Conservation (phyloP, 1,140 invertebrate species). For the Orussus abietinus region DNA sequence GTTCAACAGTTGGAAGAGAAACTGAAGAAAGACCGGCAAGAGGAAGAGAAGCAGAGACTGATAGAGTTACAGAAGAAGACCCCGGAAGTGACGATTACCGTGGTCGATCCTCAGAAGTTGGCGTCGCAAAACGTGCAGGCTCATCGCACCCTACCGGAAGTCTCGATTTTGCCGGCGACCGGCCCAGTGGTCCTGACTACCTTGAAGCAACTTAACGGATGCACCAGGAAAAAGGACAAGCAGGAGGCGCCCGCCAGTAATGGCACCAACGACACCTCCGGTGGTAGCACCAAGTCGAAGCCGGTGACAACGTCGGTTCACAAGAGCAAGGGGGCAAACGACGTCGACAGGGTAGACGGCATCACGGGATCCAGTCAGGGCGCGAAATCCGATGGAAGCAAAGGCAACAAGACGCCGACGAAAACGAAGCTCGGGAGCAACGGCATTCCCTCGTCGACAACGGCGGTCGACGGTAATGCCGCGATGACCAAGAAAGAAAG, state of each 20-base stretch:
- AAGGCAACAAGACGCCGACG: conserved; percentile 9
- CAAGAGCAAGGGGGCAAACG: neutral
- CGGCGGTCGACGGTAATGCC: conserved; percentile 18
- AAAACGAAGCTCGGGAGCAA: conserved; percentile 9
- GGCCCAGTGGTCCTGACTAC: conserved; percentile 22
- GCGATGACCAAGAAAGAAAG: conserved; percentile 46
- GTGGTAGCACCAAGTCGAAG: conserved; percentile 3
- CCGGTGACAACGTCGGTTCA: conserved; percentile 1
- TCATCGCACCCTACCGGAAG: conserved; percentile 44
- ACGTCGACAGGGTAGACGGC: conserved; percentile 1
- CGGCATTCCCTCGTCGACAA: neutral
- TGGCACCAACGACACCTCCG: conserved; percentile 6
- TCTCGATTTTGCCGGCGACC: conserved; percentile 44
- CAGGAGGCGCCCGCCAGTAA: conserved; percentile 24
- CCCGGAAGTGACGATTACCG: conserved; percentile 53
- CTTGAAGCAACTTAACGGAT: neutral
- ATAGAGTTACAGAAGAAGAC: conserved; percentile 51
- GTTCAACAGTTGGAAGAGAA: conserved; percentile 56
- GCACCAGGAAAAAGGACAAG: conserved; percentile 35
- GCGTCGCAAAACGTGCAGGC: conserved; percentile 34
- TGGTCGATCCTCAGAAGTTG: conserved; percentile 48
- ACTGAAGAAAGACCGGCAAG: conserved; percentile 49
- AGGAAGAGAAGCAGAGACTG: conserved; percentile 48
- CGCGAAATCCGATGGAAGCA: conserved; percentile 9
- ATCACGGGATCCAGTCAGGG: neutral